phyloP scores from a whole-genome alignment of 2,797 vertebrate genomes.

The Chromis chromis region DNA sequence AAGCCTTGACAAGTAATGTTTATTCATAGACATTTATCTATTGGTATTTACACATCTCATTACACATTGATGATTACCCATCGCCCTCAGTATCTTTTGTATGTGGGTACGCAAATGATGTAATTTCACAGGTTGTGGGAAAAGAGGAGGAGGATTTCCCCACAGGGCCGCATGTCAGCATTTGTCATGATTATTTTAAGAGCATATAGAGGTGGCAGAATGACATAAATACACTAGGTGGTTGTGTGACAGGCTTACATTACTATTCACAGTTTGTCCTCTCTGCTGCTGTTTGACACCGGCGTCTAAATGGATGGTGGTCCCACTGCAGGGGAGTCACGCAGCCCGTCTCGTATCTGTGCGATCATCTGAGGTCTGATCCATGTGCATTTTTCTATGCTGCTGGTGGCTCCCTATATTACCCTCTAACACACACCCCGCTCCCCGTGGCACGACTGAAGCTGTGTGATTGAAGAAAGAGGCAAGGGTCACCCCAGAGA shows the following conservation, averaged over 20 bases:
- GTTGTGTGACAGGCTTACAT: slow-evolving; percentile 10
- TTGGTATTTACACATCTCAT: slow-evolving; percentile 67
- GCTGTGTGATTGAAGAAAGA: slow-evolving; percentile 51
- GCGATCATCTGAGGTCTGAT: slow-evolving; percentile 45
- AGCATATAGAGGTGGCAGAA: slow-evolving; percentile 20
- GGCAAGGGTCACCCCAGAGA: slow-evolving; percentile 33
- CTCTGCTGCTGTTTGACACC: slow-evolving; percentile 23
- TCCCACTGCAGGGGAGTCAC: slow-evolving; percentile 13
- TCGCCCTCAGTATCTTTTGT: slow-evolving; percentile 21
- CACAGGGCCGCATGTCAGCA: slow-evolving; percentile 42
- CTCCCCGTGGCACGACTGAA: slow-evolving; percentile 49
- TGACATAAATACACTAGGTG: slow-evolving; percentile 28
- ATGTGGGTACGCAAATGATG: slow-evolving; percentile 39
- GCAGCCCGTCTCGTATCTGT: slow-evolving; percentile 15
- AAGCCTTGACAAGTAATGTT: slow-evolving; percentile 48
- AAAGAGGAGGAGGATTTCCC: slow-evolving; percentile 34
- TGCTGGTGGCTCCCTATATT: slow-evolving; percentile 11
- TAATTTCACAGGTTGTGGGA: slow-evolving; percentile 39
- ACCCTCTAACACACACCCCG: slow-evolving; percentile 9
- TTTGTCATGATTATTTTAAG: slow-evolving; percentile 51
- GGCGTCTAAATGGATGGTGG: slow-evolving; percentile 10
- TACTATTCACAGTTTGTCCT: slow-evolving; percentile 6
- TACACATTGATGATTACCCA: slow-evolving; percentile 55
- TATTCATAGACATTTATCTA: slow-evolving; percentile 64
- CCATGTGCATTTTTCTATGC: slow-evolving; percentile 13